Evolutionary conservation across 2,113 vertebrate genomes (phyloP), one percentile per base, ranked within the genome.

Genomic region (Danio rerio): DNA sequence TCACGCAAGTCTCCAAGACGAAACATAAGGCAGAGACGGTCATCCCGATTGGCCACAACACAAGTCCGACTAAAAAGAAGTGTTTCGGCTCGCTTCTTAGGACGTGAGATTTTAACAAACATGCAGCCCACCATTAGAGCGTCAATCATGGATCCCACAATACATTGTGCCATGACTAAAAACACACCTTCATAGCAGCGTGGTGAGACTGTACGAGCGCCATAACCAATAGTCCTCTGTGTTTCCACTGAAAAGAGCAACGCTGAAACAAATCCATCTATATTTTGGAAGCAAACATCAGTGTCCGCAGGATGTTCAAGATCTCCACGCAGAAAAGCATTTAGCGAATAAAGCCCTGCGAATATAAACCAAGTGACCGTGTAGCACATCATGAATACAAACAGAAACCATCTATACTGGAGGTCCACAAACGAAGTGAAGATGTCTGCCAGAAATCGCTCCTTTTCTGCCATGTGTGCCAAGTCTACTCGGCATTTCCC

Each of bases 41-140:
- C 91, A 0, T 95, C 94, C 9, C 92, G 87, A 75, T 80, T 85
- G 18, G 93, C 90, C 72, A 95, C 80, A 13, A 94, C 93, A 0
- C 92, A 93, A 55, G 89, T 90, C 72, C 91, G 91, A 86, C 92
- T 94, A 86, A 94, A 94, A 65, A 93, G 91, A 66, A 94, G 90
- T 3, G 92, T 94, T 78, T 91, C 89, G 63, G 92, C 93, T 0
- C 91, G 88, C 83, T 95, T 95, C 86, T 95, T 95, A 58, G 93
- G 93, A 31, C 91, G 85, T 16, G 93, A 94, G 90, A 95, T 94
- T 91, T 95, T 95, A 21, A 94, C 92, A 0, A 95, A 95, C 94
- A 94, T 94, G 87, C 94, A 95, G 8, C 94, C 94, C 21, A 95
- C 93, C 94, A 94, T 93, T 18, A 95, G 91, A 16, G 94, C 93